Evolutionary conservation across 2,888 invertebrate species (phyloP), one percentile per base, ranked within the genome.

Genomic region (Aleiodes alternator): DNA sequence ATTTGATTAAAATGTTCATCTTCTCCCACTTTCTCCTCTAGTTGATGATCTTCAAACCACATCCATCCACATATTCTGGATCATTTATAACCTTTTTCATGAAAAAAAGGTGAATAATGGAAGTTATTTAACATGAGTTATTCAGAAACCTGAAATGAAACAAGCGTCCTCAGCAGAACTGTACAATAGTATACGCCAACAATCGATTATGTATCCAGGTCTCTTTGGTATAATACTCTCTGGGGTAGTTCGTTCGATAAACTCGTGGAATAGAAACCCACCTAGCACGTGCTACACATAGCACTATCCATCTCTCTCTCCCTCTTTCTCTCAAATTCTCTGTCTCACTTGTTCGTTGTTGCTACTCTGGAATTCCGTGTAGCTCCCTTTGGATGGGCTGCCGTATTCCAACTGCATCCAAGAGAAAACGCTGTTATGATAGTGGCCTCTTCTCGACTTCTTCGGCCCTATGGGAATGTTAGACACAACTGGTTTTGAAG

Each of bases 391-490:
- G 61, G 55, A 72, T 64, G 69, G 55, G 71, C 59, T 79, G 78
- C 9, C 83, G 86, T 87, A 87, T 86, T 87, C 85, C 81, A 76
- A 72, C 80, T 72, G 83, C 82, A 84, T 79, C 76, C 81, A 81
- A 82, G 84, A 82, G 85, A 84, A 86, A 87, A 86, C 84, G 84
- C 82, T 83, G 85, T 87, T 87, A 86, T 84, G 86, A 86, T 86
- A 83, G 84, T 82, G 80, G 82, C 78, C 78, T 77, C 68, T 7
- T 8, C 43, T 14, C 14, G 8, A 14, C 23, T 16, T 34, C 59
- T 34, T 43, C 3, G 76, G 75, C 82, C 86, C 80, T 83, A 38
- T 16, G 84, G 82, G 86, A 82, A 79, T 77, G 59, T 0, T 9
- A 43, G 43, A 43, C 43, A 43, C 43, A 43, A 43, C 43, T 43